A percentile compares a stretch with the other conserved stretches of the same genome.
phyloP scores from a whole-genome alignment of 2,113 vertebrate species.

The Daubentonia madagascariensis region DNA sequence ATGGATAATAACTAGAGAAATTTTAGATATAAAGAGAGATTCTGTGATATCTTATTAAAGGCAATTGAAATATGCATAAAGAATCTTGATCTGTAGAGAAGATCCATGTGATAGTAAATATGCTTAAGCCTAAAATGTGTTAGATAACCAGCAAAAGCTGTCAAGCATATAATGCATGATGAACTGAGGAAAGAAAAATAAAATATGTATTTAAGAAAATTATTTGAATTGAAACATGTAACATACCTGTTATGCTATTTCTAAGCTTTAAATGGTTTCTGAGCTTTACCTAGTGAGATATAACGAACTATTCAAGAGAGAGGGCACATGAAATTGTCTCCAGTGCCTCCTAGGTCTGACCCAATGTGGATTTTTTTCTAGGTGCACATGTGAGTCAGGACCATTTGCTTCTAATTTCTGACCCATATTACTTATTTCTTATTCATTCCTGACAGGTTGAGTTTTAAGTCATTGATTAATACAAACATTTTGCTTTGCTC shows the following conservation, averaged over 20 bases:
- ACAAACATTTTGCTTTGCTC: neutral
- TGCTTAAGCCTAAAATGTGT: neutral
- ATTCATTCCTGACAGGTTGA: neutral
- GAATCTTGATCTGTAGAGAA: neutral
- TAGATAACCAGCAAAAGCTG: neutral
- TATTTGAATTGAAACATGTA: neutral
- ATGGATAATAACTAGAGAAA: neutral
- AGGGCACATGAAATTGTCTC: rapidly evolving
- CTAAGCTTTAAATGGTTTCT: neutral
- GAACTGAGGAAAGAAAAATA: neutral
- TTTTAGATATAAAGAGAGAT: neutral
- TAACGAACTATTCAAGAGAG: neutral
- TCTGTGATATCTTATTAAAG: neutral
- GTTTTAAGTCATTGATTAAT: neutral
- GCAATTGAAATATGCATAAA: neutral
- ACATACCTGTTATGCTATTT: neutral
- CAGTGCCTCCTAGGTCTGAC: neutral
- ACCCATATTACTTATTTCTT: neutral
- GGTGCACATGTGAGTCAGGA: neutral
- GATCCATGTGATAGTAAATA: neutral
- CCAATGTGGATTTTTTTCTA: neutral
- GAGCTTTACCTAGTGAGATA: neutral
- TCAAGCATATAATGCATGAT: neutral
- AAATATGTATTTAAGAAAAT: neutral
- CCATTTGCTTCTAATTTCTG: neutral